Conservation (phyloP, 2,797 vertebrate species). For the Cercopithecus neglectus region DNA sequence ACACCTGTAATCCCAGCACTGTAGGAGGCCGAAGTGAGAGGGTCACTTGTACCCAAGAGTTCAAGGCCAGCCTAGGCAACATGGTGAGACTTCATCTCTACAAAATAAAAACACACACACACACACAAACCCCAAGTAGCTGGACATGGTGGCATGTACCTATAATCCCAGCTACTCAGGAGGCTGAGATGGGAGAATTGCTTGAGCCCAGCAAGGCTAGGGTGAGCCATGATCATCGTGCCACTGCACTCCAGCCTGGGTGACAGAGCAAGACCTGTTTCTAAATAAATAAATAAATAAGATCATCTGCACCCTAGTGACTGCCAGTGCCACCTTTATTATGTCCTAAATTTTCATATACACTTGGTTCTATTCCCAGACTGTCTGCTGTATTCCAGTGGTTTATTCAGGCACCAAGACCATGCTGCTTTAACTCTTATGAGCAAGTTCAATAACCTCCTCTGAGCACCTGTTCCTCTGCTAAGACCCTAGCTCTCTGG, state of each 20-base stretch:
- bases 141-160: background rate
- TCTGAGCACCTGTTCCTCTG: background rate
- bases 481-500: background rate
- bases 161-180: background rate
- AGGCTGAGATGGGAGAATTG: background rate
- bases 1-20: background rate
- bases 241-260: background rate
- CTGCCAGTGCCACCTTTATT: background rate
- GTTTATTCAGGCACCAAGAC: background rate
- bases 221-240: background rate
- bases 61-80: background rate
- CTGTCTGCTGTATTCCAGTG: background rate
- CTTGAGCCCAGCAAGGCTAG: background rate
- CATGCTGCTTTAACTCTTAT: background rate
- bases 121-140: background rate
- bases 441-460: background rate
- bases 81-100: background rate
- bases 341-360: background rate
- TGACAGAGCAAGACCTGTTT: background rate
- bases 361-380: background rate
- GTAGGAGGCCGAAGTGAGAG: background rate
- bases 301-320: background rate
- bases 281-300: background rate
- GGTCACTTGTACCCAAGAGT: background rate
- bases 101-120: background rate